These are phyloP conservation scores for Apus apus DNA, from an alignment of 2,113 vertebrate genomes.

Conservation along the genomic window DNA sequence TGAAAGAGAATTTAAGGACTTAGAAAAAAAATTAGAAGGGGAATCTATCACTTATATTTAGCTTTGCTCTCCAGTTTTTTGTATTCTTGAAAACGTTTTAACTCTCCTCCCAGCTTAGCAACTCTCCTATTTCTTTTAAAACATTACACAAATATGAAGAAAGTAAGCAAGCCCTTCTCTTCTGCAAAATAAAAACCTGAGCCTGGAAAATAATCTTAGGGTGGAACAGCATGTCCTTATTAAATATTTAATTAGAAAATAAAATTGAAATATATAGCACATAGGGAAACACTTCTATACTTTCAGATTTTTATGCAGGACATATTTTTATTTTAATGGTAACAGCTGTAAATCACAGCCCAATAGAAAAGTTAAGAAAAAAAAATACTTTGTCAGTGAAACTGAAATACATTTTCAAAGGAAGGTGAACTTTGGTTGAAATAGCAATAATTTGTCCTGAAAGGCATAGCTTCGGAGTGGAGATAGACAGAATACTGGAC, in stretches of 20 bases:
- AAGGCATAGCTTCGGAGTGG: neutral
- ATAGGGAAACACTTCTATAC: neutral
- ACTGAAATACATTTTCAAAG: neutral
- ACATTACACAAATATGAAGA: neutral
- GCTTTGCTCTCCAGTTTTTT: neutral
- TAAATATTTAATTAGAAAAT: neutral
- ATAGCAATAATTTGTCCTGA: neutral
- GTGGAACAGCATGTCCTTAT: neutral
- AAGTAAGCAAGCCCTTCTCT: neutral
- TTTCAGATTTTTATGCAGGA: neutral
- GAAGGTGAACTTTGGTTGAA: neutral
- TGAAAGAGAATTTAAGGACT: neutral
- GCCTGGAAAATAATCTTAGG: neutral
- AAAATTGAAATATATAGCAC: neutral
- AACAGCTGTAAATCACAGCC: neutral
- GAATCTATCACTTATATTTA: neutral
- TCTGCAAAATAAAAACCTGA: neutral
- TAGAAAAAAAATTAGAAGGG: neutral
- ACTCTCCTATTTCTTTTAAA: neutral
- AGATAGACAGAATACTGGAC: neutral
- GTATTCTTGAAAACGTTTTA: neutral
- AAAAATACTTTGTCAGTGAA: neutral
- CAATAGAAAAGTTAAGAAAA: neutral
- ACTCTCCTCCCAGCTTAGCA: neutral
- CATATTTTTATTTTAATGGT: neutral